Conservation (phyloP, 2,113 vertebrate genomes). For the Pardalotus punctatus region DNA sequence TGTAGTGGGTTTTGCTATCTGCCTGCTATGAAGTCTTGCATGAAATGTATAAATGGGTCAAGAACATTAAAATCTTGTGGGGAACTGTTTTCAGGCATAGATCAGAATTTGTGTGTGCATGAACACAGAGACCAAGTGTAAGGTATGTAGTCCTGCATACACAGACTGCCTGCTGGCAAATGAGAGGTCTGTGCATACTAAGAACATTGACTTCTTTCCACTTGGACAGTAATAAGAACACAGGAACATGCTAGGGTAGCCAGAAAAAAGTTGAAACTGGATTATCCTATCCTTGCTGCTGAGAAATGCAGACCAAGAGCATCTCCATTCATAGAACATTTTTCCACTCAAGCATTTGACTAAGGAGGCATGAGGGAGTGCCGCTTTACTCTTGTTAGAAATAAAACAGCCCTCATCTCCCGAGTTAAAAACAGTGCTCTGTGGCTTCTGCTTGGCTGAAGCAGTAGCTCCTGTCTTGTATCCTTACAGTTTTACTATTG, state of each 20-base stretch:
- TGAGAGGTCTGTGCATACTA: neutral
- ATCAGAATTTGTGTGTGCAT: neutral
- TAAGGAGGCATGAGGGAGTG: neutral
- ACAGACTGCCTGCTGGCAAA: neutral
- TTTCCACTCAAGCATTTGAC: neutral
- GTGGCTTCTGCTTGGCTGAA: neutral
- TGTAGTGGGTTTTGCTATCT: neutral
- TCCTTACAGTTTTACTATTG: neutral
- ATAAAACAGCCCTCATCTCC: neutral
- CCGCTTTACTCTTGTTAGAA: neutral
- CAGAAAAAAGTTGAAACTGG: neutral
- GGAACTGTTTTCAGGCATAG: neutral
- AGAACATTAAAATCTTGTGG: neutral
- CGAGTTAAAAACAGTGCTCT: neutral
- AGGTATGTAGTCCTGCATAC: accelerated
- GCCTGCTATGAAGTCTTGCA: neutral
- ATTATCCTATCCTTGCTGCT: neutral
- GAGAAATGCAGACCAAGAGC: neutral
- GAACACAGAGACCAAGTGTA: neutral
- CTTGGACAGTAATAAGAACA: neutral
- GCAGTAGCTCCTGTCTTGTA: neutral
- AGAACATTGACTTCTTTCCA: neutral
- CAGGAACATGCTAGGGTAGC: neutral
- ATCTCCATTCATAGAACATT: neutral
- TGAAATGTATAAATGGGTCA: neutral